Base-by-base conservation (phyloP, 35 echinoderm and acorn worm genomes). In the Nesometra sesokonis region DNA sequence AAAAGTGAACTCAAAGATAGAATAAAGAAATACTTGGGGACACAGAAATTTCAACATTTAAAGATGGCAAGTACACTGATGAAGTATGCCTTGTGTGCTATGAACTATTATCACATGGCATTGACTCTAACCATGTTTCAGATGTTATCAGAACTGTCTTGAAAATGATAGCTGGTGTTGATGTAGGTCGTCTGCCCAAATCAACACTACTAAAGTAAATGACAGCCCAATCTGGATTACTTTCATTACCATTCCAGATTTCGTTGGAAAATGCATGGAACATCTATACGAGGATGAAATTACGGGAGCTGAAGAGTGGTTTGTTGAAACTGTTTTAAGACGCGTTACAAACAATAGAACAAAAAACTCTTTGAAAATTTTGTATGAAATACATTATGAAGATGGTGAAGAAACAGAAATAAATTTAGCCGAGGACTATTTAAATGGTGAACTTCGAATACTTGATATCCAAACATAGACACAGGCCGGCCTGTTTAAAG, bases 341-440 rank as follows among this genome's bases (percentile, higher is more conserved):
- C 34, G 86, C 35, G 86, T 88, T 37, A 78, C 57, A 80, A 78
- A 88, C 78, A 39, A 80, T 29, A 88, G 86, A 88, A 77, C 77
- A 67, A 88, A 88, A 67, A 37, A 88, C 38, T 77, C 86, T 21
- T 39, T 88, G 0, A 82, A 88, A 34, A 46, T 88, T 88, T 78
- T 88, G 11, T 88, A 88, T 82, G 87, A 88, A 82, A 82, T 88
- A 27, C 87, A 88, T 31, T 88, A 88, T 57, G 79, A 88, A 31
- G 87, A 88, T 32, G 79, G 87, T 0, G 87, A 82, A 32, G 30
- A 82, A 39, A 29, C 34, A 23, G 27, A 57, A 88, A 81, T 82
- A n/a, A 81, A 88, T 30, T 47, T 88, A n/a, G 87, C 87, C 33
- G 87, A 88, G 33, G 87, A 88, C 43, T 88, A 47, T 34, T 37